These are phyloP conservation scores for Papilio demoleus DNA, from an alignment of 2,888 invertebrate species.

Conservation along the genomic window DNA sequence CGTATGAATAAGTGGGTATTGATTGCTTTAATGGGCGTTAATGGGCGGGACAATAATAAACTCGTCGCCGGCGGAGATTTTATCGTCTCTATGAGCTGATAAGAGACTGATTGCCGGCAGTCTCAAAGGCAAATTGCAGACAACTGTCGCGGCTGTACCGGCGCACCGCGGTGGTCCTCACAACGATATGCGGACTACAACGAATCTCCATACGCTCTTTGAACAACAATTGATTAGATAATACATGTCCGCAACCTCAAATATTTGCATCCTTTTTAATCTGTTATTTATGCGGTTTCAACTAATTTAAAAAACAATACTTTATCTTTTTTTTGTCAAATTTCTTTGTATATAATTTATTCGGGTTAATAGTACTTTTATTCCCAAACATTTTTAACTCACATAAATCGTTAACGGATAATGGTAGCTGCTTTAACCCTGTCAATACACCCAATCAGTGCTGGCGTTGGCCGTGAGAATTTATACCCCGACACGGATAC, in stretches of 20 bases:
- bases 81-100: conserved; percentile 76
- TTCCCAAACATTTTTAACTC: not conserved
- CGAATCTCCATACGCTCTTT: conserved; percentile 30
- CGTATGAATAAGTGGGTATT: conserved; percentile 81
- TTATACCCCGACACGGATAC: conserved; percentile 49
- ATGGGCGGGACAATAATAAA: conserved; percentile 81
- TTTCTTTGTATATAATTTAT: too few relatives aligned
- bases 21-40: conserved; percentile 81
- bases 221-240: conserved; percentile 35
- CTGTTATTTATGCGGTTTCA: not conserved
- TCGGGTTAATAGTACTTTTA: not conserved
- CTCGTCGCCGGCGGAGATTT: conserved; percentile 72
- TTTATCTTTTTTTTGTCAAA: too few relatives aligned
- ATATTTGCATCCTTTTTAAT: not conserved
- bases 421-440: conserved; percentile 47
- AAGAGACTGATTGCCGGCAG: conserved; percentile 73
- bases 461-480: conserved; percentile 63
- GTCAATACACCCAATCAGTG: conserved; percentile 48
- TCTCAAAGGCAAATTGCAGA: conserved; percentile 81
- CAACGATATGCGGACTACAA: conserved; percentile 37
- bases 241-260: not conserved
- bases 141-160: conserved; percentile 59
- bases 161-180: conserved; percentile 61
- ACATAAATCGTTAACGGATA: conserved; percentile 39
- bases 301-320: too few relatives aligned